Conservation (phyloP, 2,113 vertebrate genomes). For the Apeltes quadracus region DNA sequence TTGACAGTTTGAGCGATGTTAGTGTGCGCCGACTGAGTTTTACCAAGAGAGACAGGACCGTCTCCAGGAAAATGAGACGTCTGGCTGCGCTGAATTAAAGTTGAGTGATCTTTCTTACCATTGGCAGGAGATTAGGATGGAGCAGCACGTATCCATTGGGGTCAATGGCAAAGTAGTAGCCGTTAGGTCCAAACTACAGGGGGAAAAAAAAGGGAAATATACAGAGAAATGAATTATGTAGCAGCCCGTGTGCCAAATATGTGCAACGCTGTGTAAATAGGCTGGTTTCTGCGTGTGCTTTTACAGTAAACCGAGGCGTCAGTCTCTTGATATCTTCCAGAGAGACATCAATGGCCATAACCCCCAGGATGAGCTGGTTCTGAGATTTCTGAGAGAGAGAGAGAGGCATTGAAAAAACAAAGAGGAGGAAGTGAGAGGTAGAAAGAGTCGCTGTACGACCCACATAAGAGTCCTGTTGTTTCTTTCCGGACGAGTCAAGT, state of each 20-base stretch:
- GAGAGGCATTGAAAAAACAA: not conserved
- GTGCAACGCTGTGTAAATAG: not conserved
- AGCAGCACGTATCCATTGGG: conserved; percentile 97
- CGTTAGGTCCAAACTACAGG: conserved; percentile 92
- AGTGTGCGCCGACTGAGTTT: not conserved
- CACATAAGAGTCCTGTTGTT: conserved; percentile 32
- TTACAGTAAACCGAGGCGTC: conserved; percentile 94
- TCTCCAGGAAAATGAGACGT: not conserved
- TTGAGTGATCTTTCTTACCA: conserved; percentile 79
- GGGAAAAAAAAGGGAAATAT: not conserved
- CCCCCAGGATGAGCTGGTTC: conserved; percentile 95
- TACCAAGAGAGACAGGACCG: not conserved
- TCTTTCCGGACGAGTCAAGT: conserved; percentile 61
- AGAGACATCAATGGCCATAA: conserved; percentile 97
- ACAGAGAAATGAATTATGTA: not conserved
- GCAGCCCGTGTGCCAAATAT: not conserved
- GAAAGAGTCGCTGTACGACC: conserved; percentile 19
- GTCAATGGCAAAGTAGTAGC: conserved; percentile 98
- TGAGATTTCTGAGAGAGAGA: conserved; percentile 68
- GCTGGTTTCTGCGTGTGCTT: conserved; percentile 27
- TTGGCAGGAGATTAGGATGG: conserved; percentile 95
- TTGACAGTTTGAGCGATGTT: not conserved
- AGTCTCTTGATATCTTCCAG: conserved; percentile 95
- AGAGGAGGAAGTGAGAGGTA: conserved; percentile 4
- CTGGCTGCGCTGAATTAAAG: not conserved